Conservation (phyloP, 2,888 invertebrate species). For the Pachydiplax longipennis region DNA sequence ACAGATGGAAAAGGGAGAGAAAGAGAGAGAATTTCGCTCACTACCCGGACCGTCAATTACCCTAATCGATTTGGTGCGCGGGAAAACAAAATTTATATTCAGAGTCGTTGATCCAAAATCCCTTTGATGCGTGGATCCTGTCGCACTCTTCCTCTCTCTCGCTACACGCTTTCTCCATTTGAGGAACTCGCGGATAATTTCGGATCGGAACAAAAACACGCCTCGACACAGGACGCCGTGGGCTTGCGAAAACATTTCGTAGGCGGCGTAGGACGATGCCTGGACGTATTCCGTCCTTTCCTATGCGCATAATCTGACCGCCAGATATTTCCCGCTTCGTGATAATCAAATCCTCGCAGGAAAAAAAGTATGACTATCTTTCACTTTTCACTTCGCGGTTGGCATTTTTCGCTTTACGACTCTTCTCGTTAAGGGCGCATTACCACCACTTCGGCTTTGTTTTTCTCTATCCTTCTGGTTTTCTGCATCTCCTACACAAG, state of each 20-base stretch:
- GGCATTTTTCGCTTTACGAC: not conserved
- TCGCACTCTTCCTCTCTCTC: not conserved
- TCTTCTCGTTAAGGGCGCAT: not conserved
- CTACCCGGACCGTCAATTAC: not conserved
- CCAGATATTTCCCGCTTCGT: not conserved
- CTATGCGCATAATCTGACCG: not conserved
- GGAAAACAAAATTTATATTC: not conserved
- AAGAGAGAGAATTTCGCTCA: not conserved
- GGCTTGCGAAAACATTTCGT: not conserved
- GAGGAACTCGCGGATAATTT: not conserved
- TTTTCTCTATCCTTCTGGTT: too few species aligned
- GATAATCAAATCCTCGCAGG: not conserved
- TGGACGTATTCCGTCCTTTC: not conserved
- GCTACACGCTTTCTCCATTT: conserved; percentile 4
- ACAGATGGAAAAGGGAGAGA: not conserved
- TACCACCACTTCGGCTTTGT: not conserved
- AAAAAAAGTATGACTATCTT: not conserved
- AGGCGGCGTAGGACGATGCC: not conserved
- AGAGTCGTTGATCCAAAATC: not conserved
- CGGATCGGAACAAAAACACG: not conserved
- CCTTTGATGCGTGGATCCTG: not conserved
- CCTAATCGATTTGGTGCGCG: not conserved
- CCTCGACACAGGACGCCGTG: not conserved
- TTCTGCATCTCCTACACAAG: not conserved
- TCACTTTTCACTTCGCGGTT: not conserved